Evolutionary conservation across 1,140 invertebrate species (phyloP).

Genomic region (Yoshiicerus persimilis): DNA sequence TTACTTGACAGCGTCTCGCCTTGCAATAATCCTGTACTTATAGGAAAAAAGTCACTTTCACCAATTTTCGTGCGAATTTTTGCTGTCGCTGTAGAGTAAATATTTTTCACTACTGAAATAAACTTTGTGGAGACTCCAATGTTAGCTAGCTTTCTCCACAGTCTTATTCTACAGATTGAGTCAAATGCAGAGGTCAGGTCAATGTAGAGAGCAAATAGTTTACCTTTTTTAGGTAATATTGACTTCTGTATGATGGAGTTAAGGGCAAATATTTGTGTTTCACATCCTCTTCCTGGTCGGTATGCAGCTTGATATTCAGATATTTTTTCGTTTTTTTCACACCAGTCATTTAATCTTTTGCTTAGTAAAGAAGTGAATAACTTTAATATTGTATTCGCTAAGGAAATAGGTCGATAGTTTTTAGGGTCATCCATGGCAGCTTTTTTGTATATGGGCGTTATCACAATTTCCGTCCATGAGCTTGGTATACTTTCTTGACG

Average conservation of each 20-base stretch:
- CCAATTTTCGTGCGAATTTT: not conserved
- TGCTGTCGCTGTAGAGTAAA: constrained; percentile 7
- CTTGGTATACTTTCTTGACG: not conserved
- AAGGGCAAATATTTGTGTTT: constrained; percentile 20
- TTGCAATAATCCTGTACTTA: constrained; percentile 25
- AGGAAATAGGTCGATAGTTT: constrained; percentile 35
- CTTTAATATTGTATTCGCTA: constrained; percentile 23
- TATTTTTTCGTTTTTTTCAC: not conserved
- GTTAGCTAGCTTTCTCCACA: constrained; percentile 21
- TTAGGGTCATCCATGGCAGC: not conserved
- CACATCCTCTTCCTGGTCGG: not conserved
- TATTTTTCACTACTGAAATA: not conserved
- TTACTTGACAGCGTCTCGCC: constrained; percentile 32
- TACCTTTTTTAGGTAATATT: not conserved
- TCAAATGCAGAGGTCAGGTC: constrained; percentile 38
- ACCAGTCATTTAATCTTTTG: not conserved
- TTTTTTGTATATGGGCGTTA: constrained; percentile 31
- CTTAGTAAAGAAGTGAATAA: constrained; percentile 24
- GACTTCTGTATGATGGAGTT: constrained; percentile 24
- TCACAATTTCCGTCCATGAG: not conserved
- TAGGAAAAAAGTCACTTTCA: not conserved
- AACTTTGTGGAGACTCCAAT: constrained; percentile 25
- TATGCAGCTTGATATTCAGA: constrained; percentile 33
- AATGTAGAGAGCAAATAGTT: constrained; percentile 28
- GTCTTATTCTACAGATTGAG: not conserved